A percentile compares a stretch with the other conserved stretches of the same genome.
phyloP scores from a whole-genome alignment of 2,888 invertebrate genomes.

The Sminthurinus aureus region DNA sequence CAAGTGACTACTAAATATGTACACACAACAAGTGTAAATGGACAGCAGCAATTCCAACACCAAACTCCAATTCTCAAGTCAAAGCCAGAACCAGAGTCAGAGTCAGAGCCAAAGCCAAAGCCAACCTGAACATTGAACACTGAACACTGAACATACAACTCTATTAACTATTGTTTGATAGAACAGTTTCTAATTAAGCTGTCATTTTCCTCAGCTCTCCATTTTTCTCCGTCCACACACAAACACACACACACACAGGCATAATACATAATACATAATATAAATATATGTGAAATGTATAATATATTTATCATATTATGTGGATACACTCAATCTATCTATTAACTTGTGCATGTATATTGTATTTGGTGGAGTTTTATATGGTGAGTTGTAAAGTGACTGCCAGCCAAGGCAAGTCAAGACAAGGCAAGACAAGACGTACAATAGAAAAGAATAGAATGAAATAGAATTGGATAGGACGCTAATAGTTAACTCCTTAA shows the following conservation, averaged over 20 bases:
- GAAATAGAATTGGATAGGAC: background rate
- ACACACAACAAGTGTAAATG: too few relatives aligned
- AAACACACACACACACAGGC: too few relatives aligned
- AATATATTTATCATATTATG: background rate
- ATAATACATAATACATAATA: too few relatives aligned
- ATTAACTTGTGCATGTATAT: conserved; percentile 8
- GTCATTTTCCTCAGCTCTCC: conserved; percentile 34
- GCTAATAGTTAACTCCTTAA: background rate
- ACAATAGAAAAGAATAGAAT: too few relatives aligned
- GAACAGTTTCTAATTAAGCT: conserved; percentile 43
- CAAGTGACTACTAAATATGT: too few relatives aligned
- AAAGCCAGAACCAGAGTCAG: background rate
- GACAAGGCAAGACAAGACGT: background rate
- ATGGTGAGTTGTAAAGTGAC: too few relatives aligned
- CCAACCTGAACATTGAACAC: background rate
- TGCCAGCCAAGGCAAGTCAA: too few relatives aligned
- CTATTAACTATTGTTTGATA: conserved; percentile 44
- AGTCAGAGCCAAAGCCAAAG: background rate
- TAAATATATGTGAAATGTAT: too few relatives aligned
- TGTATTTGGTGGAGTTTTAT: background rate
- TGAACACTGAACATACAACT: background rate
- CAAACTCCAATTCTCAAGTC: background rate
- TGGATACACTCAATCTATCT: background rate
- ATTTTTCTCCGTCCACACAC: conserved; percentile 22
- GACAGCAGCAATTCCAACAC: background rate